These are phyloP conservation scores for Pipistrellus pygmaeus DNA, from an alignment of 2,797 vertebrate species.

Conservation along the genomic window DNA sequence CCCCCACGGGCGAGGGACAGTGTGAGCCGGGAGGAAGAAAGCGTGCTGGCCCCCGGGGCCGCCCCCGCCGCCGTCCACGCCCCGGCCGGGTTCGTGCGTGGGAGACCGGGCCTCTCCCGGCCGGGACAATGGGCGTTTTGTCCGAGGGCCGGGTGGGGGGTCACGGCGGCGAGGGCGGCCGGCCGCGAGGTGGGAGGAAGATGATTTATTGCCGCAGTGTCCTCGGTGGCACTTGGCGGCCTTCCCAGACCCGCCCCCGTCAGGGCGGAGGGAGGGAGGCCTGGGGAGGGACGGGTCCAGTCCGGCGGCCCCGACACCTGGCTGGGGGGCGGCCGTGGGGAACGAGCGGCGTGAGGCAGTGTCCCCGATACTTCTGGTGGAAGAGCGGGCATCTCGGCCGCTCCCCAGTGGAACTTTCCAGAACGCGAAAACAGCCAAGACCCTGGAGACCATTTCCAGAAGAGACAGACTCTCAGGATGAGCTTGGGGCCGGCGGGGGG, in stretches of 20 bases:
- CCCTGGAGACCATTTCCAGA: not conserved
- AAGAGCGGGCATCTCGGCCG: rapidly evolving
- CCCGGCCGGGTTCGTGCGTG: constrained; percentile 96
- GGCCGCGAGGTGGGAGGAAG: constrained; percentile 95
- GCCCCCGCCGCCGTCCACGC: constrained; percentile 94
- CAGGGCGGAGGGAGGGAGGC: constrained; percentile 80
- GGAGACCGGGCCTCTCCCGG: constrained; percentile 94
- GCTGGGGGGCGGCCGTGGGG: constrained; percentile 77
- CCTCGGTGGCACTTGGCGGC: constrained; percentile 96
- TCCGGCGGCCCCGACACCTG: constrained; percentile 89
- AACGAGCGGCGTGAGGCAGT: rapidly evolving
- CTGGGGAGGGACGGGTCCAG: constrained; percentile 42
- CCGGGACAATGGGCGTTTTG: constrained; percentile 96
- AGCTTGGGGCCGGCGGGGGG: too few relatives aligned
- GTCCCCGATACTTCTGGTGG: rapidly evolving
- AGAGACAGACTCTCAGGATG: rapidly evolving
- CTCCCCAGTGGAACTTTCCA: rapidly evolving
- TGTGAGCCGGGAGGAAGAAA: constrained; percentile 82
- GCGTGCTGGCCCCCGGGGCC: constrained; percentile 92
- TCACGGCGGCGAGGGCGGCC: constrained; percentile 91
- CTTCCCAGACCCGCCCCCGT: constrained; percentile 91
- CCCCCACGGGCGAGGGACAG: constrained; percentile 94
- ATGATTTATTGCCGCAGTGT: constrained; percentile 97
- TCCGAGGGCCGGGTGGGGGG: constrained; percentile 90
- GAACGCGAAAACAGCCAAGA: not conserved